A percentile compares a stretch with the other conserved stretches of the same genome.
phyloP scores from a whole-genome alignment of 2,888 invertebrate genomes.

The Sthenelais limicola region DNA sequence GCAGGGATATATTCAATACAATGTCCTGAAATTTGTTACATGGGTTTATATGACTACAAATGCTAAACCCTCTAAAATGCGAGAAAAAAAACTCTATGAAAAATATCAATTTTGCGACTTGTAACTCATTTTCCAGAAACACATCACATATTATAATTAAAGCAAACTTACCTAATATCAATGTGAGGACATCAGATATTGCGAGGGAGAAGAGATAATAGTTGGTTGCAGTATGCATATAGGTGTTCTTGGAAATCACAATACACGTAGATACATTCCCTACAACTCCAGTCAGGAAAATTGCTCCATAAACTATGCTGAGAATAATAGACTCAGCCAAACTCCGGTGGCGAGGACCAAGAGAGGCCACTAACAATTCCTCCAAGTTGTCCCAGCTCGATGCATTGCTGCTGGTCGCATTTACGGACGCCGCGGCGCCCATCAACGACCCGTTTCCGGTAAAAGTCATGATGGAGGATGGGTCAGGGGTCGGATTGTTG shows the following conservation, averaged over 20 bases:
- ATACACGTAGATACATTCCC: slow-evolving; percentile 89
- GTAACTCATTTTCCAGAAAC: too few species aligned
- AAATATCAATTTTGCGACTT: background rate
- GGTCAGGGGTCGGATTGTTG: too few species aligned
- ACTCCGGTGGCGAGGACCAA: slow-evolving; percentile 61
- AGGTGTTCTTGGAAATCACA: slow-evolving; percentile 85
- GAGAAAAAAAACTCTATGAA: background rate
- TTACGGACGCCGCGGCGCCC: background rate
- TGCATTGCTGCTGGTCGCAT: background rate
- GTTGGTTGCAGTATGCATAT: slow-evolving; percentile 92
- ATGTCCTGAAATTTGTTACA: too few species aligned
- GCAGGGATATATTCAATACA: too few species aligned
- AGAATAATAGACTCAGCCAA: slow-evolving; percentile 59
- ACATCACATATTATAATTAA: too few species aligned
- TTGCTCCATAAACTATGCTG: slow-evolving; percentile 76
- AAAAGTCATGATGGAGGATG: too few species aligned
- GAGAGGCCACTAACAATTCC: slow-evolving; percentile 47
- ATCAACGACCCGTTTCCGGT: slow-evolving; percentile 1
- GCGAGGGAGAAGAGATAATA: slow-evolving; percentile 93
- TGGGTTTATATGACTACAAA: too few species aligned
- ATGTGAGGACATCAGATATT: slow-evolving; percentile 84
- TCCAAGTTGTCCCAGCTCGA: slow-evolving; percentile 46
- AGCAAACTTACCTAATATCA: slow-evolving; percentile 78
- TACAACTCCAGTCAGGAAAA: slow-evolving; percentile 85
- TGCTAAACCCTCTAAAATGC: background rate